These are phyloP conservation scores for Ryuthela nishihirai DNA, from an alignment of 2,888 invertebrate species.

Conservation along the genomic window DNA sequence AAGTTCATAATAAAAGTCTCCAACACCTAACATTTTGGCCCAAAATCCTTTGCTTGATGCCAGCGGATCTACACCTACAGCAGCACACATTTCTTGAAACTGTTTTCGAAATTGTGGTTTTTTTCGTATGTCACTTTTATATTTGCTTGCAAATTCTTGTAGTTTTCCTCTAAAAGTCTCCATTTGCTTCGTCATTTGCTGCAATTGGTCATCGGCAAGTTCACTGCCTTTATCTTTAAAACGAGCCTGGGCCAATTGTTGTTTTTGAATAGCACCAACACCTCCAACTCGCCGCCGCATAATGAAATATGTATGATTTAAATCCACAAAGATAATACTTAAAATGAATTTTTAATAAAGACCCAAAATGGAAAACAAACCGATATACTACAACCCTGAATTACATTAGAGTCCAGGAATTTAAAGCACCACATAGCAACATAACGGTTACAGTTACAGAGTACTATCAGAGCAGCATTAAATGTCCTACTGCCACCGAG, in stretches of 20 bases:
- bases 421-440: too few species aligned
- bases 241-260: conserved; percentile 78
- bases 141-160: conserved; percentile 93
- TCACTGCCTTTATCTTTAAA: conserved; percentile 88
- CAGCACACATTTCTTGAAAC: conserved; percentile 90
- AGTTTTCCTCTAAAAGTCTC: conserved; percentile 86
- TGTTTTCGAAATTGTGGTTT: conserved; percentile 83
- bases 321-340: neutral
- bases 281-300: conserved; percentile 76
- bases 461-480: too few species aligned
- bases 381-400: too few species aligned
- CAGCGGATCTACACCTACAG: conserved; percentile 96
- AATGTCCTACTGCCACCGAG: too few species aligned
- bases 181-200: conserved; percentile 90
- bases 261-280: conserved; percentile 84
- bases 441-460: too few species aligned
- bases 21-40: conserved; percentile 93
- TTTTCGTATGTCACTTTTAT: conserved; percentile 90
- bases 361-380: too few species aligned
- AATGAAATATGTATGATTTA: conserved; percentile 32
- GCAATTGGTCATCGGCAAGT: conserved; percentile 85
- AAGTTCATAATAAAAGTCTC: conserved; percentile 97
- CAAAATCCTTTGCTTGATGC: conserved; percentile 95
- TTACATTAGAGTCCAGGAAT: too few species aligned
- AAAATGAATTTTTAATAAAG: too few species aligned